Evolutionary conservation across 2,888 invertebrate genomes (phyloP), one percentile per base, ranked within the genome.

Genomic region (Athetis lepigone): DNA sequence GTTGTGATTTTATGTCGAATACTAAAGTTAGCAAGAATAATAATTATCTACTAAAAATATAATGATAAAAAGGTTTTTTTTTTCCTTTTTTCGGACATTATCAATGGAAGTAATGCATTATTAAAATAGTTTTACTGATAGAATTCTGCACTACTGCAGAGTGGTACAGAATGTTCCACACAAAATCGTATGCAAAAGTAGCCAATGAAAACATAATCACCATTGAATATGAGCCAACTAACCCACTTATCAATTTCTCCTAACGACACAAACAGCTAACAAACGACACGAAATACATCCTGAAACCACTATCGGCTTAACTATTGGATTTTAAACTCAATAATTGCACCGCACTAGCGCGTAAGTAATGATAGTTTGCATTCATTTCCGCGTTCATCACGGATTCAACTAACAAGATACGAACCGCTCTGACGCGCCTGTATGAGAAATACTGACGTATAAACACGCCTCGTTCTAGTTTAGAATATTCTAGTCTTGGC

Each of bases 341-440:
- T 77, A 71, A 75, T 63, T 60, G 76, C 60, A 66, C 27, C 21
- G 75, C 63, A 42, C 58, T 66, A 59, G 72, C 37, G 60, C 63
- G 63, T 71, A 63, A 77, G 52, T 75, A 75, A 79, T 76, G 46
- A 51, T 65, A 68, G 51, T 77, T 77, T 68, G 65, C 72, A 79
- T 77, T 56, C 11, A 63, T 63, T 69, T 46, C 46, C 63, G 21
- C 36, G 19, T 42, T 75, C 37, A 62, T 71, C 49, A 45, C 11
- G 25, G 21, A 54, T 58, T 71, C 62, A 50, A 59, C 50, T 61
- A 70, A 56, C 43, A 61, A 56, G 47, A 43, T 60, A 4, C 18
- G 19, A 36, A 11, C 40, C 40, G 8, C 8, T 43, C 8, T 43
- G 11, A 45, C 36, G 47, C 21, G 45, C 9, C 27, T 70, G 4